Conservation (phyloP, 2,888 invertebrate genomes). For the Nomada hirtipes region DNA sequence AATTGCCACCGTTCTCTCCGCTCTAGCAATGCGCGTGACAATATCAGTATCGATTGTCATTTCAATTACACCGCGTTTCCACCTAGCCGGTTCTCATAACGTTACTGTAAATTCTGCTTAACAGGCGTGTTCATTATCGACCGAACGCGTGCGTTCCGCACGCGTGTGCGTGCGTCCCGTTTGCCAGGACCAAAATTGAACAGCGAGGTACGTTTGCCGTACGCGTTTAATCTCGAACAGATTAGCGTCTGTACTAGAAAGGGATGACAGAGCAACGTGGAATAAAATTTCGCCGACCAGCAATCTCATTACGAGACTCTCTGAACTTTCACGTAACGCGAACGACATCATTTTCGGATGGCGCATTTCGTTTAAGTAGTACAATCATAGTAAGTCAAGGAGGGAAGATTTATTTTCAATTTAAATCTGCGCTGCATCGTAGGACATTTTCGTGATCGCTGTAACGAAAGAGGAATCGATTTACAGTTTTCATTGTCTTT, state of each 20-base stretch:
- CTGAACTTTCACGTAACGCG: not conserved
- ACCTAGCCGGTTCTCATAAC: not conserved
- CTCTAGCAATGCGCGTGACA: slow-evolving; percentile 16
- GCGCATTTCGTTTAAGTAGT: not conserved
- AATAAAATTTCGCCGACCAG: slow-evolving; percentile 1
- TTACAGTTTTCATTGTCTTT: not conserved
- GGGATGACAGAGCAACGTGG: not conserved
- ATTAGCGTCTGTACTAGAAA: not conserved
- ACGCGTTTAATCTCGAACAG: slow-evolving; percentile 21
- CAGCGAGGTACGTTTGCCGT: slow-evolving; percentile 14
- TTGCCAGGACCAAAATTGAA: slow-evolving; percentile 22
- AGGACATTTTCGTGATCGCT: not conserved
- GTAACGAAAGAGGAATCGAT: not conserved
- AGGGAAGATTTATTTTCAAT: not conserved
- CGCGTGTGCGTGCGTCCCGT: not conserved
- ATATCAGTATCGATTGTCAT: slow-evolving; percentile 33
- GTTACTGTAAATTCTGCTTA: slow-evolving; percentile 4
- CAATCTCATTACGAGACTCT: not conserved
- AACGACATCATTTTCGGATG: not conserved
- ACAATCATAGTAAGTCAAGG: not conserved
- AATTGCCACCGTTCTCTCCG: too few relatives aligned
- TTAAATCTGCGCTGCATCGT: not conserved
- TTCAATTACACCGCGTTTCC: slow-evolving; percentile 24
- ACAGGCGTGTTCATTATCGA: slow-evolving; percentile 29
- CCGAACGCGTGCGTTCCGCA: not conserved